Conservation (phyloP, 2,113 vertebrate genomes). For the Nicator chloris region DNA sequence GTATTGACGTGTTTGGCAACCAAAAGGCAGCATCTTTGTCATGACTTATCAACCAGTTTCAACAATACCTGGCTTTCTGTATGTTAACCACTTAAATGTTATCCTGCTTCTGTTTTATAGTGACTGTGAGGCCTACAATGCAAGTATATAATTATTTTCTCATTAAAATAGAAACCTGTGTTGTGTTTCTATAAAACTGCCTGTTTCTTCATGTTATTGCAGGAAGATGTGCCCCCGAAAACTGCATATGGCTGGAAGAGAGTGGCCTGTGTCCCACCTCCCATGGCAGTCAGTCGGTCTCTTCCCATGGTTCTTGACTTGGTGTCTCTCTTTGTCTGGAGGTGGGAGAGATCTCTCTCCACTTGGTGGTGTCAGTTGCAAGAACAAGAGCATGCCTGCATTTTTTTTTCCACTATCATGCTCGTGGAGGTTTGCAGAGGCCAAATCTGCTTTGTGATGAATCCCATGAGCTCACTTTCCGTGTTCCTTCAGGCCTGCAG, state of each 20-base stretch:
- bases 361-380: neutral
- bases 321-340: neutral
- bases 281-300: accelerated
- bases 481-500: neutral
- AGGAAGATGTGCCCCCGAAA: neutral
- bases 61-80: conserved; percentile 71
- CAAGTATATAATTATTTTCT: conserved; percentile 96
- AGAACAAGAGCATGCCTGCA: neutral
- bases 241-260: neutral
- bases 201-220: neutral
- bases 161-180: conserved; percentile 88
- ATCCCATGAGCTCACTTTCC: neutral
- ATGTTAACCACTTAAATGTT: conserved; percentile 91
- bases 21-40: conserved; percentile 51
- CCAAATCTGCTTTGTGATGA: neutral
- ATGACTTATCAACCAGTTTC: conserved; percentile 63
- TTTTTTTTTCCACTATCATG: neutral
- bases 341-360: neutral
- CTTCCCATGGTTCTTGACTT: neutral
- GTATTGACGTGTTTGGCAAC: conserved; percentile 45
- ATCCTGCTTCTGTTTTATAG: conserved; percentile 89
- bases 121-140: conserved; percentile 87
- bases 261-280: neutral
- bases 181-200: conserved; percentile 58
- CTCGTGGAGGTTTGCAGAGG: neutral